Evolutionary conservation across 1,140 invertebrate genomes (phyloP).

Genomic region (Coenobita brevimanus): DNA sequence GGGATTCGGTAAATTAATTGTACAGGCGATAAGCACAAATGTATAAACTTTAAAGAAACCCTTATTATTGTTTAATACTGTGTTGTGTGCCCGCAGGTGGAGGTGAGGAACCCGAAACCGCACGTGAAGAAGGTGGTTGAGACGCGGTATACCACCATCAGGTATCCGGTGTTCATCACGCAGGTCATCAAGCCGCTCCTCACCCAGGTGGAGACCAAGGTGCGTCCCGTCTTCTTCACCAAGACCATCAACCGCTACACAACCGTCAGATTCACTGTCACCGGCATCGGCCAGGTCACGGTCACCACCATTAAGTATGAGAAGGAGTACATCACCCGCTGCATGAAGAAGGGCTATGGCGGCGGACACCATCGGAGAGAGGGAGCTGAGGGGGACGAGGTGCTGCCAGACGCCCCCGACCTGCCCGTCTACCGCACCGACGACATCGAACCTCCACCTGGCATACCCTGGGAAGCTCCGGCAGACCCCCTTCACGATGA

Average conservation of each 20-base stretch:
- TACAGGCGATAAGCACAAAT: no score
- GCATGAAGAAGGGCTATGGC: constrained; percentile 66
- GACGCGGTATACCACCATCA: constrained; percentile 67
- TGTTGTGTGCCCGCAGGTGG: constrained; percentile 43
- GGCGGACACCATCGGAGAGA: constrained; percentile 49
- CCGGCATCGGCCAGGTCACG: constrained; percentile 68
- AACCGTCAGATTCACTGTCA: constrained; percentile 68
- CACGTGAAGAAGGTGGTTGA: constrained; percentile 67
- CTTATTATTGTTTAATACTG: no score
- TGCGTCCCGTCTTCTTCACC: constrained; percentile 67
- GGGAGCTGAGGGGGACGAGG: constrained; percentile 19
- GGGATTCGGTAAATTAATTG: no score
- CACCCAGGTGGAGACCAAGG: constrained; percentile 68
- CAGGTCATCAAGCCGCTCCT: constrained; percentile 68
- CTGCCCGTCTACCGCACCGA: constrained; percentile 20
- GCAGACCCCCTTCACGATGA: no score
- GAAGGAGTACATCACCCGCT: constrained; percentile 69
- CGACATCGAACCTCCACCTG: not conserved
- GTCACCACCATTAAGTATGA: constrained; percentile 67
- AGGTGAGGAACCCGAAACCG: constrained; percentile 64
- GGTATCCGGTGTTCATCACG: constrained; percentile 69
- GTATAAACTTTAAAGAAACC: no score
- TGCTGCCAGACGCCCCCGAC: not conserved
- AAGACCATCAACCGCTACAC: constrained; percentile 67
- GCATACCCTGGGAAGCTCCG: not conserved